Percentiles rank a stretch among this genome's conserved stretches.
Conservation (phyloP, 2,888 invertebrate genomes). For the Acanthoscelides obtectus region DNA sequence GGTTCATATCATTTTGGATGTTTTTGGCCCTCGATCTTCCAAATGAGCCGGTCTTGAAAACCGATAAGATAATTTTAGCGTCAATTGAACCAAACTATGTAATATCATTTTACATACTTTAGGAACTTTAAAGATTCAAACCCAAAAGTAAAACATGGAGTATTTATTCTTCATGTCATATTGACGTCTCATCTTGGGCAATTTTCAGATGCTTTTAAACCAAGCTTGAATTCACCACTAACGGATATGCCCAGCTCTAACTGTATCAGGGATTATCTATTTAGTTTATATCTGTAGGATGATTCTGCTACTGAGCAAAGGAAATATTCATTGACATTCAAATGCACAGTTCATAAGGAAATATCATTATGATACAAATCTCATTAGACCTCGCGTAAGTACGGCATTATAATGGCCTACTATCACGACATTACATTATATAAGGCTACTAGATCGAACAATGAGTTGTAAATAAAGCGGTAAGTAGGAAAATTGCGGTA, state of each 20-base stretch:
- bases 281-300: neutral
- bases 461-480: neutral
- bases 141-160: too few relatives aligned
- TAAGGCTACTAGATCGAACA: neutral
- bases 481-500: neutral
- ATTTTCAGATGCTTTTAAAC: too few relatives aligned
- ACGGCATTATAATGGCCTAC: neutral
- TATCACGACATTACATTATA: neutral
- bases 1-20: too few relatives aligned
- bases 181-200: too few relatives aligned
- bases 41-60: too few relatives aligned
- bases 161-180: too few relatives aligned
- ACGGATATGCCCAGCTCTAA: neutral
- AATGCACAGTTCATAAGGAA: neutral
- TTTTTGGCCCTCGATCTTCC: too few relatives aligned
- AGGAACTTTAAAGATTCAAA: too few relatives aligned
- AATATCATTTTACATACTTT: too few relatives aligned
- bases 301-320: neutral
- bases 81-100: too few relatives aligned
- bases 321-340: too few relatives aligned
- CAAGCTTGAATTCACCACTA: neutral
- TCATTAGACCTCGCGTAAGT: neutral
- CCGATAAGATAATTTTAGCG: too few relatives aligned
- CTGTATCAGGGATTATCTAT: neutral
- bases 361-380: neutral